Base-by-base conservation (phyloP, 2,888 invertebrate species). In the Sympetrum striolatum region DNA sequence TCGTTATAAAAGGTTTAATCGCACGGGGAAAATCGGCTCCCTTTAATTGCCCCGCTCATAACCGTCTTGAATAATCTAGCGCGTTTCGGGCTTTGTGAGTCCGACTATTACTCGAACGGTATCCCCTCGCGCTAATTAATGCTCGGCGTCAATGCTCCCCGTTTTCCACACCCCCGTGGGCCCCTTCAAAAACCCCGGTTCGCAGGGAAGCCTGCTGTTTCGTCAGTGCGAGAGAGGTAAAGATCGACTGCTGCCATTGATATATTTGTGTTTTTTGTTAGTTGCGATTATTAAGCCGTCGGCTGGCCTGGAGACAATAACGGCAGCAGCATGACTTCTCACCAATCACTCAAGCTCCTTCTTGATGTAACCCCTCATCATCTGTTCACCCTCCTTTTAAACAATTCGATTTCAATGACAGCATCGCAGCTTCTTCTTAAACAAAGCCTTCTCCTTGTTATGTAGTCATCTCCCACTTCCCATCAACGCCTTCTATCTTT, bases 101-200 rank as follows among this genome's bases (percentile, higher is more conserved):
- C 37, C 58, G 86, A 58, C 60, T 86, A 86, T 58, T 58, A 37
- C 86, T 37, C 48, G 86, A 53, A 73, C 18, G 60, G 60, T 4
- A 37, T 86, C 60, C 60, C 86, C 86, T 86, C n/a, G 60, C 58
- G 86, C 86, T 86, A 86, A 86, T 86, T 86, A 86, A 86, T 86
- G 58, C 86, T 18, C 60, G 60, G 86, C 58, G 53, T 86, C 58
- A 86, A 60, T 60, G 22, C 60, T 53, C 37, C 48, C n/a, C 48
- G 53, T 81, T 48, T 81, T n/a, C n/a, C n/a, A n/a, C n/a, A n/a
- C n/a, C n/a, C n/a, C n/a, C n/a, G n/a, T n/a, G n/a, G n/a, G n/a
- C 81, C 81, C 53, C 48, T 31, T 53, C 81, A 81, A 81, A 31
- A 81, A 44, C 48, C 48, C 48, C 48, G 12, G 15, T 48, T 48